Evolutionary conservation across 2,888 invertebrate genomes (phyloP).

Genomic region (Stenodema calcarata): DNA sequence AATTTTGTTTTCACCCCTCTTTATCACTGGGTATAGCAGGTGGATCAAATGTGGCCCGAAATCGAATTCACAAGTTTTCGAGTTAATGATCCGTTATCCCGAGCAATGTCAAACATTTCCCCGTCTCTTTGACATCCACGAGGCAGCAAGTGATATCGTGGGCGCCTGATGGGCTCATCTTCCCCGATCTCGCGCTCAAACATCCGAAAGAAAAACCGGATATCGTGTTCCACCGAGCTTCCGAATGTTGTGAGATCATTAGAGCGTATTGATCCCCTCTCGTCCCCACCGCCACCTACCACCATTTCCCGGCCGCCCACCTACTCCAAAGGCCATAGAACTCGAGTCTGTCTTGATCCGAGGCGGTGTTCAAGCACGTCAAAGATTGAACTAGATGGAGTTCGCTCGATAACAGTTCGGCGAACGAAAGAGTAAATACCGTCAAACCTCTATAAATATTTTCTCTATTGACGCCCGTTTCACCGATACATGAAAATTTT

Average conservation of each 20-base stretch:
- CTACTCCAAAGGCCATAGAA: not conserved
- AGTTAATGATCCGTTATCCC: no score
- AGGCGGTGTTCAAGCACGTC: not conserved
- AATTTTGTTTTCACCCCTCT: no score
- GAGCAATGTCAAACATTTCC: no score
- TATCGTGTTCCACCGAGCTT: not conserved
- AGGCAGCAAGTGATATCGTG: not conserved
- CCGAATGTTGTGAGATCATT: not conserved
- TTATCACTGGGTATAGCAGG: no score
- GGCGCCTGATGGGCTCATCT: not conserved
- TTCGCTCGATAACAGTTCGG: not conserved
- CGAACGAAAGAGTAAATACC: no score
- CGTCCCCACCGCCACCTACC: not conserved
- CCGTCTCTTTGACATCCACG: not conserved
- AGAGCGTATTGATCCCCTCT: not conserved
- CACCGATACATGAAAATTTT: no score
- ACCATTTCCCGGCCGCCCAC: not conserved
- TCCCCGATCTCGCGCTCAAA: not conserved
- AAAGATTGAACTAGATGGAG: not conserved
- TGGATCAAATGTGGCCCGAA: no score
- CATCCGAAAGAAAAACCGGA: not conserved
- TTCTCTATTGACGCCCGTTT: no score
- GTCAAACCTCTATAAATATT: no score
- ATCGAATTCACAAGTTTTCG: no score
- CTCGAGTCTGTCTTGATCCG: not conserved